A percentile compares a stretch with the other conserved stretches of the same genome.
These are phyloP conservation scores for Actinemys pallida DNA, from an alignment of 2,113 vertebrate genomes.

Conservation along the genomic window DNA sequence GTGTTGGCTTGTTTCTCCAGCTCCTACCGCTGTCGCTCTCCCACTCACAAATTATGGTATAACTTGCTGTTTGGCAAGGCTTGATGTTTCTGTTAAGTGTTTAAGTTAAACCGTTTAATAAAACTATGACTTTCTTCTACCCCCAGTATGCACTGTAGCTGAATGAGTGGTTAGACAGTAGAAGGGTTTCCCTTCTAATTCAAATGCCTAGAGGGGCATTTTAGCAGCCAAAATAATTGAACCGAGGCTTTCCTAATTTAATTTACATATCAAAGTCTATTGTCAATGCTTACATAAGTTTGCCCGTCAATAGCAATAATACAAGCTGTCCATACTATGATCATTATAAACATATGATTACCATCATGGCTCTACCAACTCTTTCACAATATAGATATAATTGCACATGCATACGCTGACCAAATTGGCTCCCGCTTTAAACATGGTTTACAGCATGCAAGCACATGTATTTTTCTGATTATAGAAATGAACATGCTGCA, in stretches of 20 bases:
- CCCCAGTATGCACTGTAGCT: neutral
- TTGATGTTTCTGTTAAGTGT: neutral
- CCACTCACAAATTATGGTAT: neutral
- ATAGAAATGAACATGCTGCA: neutral
- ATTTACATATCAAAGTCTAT: neutral
- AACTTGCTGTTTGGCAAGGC: neutral
- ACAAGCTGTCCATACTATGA: neutral
- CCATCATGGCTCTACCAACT: neutral
- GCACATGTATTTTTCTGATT: neutral
- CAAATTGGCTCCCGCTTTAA: neutral
- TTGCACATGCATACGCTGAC: neutral
- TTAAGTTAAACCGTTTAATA: neutral
- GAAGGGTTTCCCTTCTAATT: neutral
- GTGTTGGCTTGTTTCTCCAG: neutral
- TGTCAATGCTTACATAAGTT: neutral
- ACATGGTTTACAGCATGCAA: neutral
- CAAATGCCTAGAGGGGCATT: neutral
- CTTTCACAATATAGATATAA: neutral
- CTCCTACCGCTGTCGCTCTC: neutral
- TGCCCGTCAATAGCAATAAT: neutral
- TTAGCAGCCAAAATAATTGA: neutral
- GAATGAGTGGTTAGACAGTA: neutral
- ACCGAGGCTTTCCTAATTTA: neutral
- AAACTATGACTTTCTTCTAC: neutral
- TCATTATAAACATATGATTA: neutral